Conservation (phyloP, 2,797 vertebrate genomes). For the Ptychobarbus kaznakovi region DNA sequence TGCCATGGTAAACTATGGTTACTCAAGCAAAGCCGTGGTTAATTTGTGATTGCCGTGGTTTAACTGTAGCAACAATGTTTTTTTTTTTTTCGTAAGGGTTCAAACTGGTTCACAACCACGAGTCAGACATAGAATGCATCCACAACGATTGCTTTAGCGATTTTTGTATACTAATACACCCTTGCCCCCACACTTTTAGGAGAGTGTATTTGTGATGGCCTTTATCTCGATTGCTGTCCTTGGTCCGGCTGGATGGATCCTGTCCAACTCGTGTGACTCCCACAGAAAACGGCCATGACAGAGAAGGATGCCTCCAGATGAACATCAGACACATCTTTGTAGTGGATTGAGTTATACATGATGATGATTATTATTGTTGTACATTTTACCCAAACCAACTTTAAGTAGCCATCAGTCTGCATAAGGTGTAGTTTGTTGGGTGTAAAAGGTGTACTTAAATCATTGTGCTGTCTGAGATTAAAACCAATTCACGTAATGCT, state of each 20-base stretch:
- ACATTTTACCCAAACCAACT: not conserved
- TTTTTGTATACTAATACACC: not conserved
- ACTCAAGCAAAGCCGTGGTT: no score
- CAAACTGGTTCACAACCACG: no score
- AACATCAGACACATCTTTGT: not conserved
- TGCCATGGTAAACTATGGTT: no score
- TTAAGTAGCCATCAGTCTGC: no score
- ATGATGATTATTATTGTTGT: not conserved
- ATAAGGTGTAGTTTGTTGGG: not conserved
- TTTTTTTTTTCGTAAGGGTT: no score
- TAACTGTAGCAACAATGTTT: no score
- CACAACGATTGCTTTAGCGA: not conserved
- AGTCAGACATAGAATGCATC: not conserved
- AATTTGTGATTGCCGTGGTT: no score
- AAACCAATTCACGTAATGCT: not conserved
- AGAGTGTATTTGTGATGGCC: slow-evolving; percentile 57
- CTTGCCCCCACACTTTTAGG: slow-evolving; percentile 44
- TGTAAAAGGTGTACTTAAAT: not conserved
- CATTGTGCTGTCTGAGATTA: not conserved
- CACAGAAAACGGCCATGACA: slow-evolving; percentile 32
- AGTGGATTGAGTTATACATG: not conserved
- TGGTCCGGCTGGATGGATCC: slow-evolving; percentile 70
- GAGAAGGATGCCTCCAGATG: not conserved
- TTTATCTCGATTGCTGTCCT: slow-evolving; percentile 54
- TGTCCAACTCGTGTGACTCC: slow-evolving; percentile 58